Conservation (phyloP, 37 sponge, comb jelly and placozoan species). For the Bolinopsis microptera region DNA sequence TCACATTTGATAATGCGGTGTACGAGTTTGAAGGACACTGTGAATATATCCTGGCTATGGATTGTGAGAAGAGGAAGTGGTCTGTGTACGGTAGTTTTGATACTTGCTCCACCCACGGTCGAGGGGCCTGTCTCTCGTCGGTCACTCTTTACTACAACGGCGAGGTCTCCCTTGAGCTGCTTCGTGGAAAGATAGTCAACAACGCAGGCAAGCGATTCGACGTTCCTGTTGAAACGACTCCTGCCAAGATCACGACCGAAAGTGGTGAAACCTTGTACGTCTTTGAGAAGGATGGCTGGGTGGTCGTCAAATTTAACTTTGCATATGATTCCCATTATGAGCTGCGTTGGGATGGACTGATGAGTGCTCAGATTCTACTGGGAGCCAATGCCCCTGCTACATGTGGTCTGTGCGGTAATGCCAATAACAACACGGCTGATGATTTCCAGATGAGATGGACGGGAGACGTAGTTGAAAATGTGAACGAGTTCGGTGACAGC, state of each 20-base stretch:
- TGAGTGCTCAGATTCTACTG: conserved; percentile 55
- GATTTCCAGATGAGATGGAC: neutral
- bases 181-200: conserved; percentile 5
- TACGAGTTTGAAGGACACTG: conserved; percentile 59
- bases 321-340: neutral
- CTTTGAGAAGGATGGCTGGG: conserved; percentile 7
- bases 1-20: conserved; percentile 18
- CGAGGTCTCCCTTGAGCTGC: neutral
- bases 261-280: neutral
- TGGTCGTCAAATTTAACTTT: neutral
- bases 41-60: conserved; percentile 52
- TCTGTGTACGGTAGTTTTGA: conserved; percentile 45
- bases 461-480: neutral
- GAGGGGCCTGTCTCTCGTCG: conserved; percentile 24
- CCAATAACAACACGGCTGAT: conserved; percentile 7
- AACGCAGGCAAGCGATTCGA: neutral
- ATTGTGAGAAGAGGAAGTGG: conserved; percentile 14
- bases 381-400: neutral
- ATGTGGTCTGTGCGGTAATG: conserved; percentile 48
- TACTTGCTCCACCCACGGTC: conserved; percentile 40
- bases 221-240: neutral
- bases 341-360: conserved; percentile 37
- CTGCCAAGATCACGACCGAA: neutral
- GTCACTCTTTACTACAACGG: conserved; percentile 3
- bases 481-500: conserved; percentile 16